These are phyloP conservation scores for Artemia sp. DNA, from an alignment of 2,888 invertebrate species.

Conservation along the genomic window DNA sequence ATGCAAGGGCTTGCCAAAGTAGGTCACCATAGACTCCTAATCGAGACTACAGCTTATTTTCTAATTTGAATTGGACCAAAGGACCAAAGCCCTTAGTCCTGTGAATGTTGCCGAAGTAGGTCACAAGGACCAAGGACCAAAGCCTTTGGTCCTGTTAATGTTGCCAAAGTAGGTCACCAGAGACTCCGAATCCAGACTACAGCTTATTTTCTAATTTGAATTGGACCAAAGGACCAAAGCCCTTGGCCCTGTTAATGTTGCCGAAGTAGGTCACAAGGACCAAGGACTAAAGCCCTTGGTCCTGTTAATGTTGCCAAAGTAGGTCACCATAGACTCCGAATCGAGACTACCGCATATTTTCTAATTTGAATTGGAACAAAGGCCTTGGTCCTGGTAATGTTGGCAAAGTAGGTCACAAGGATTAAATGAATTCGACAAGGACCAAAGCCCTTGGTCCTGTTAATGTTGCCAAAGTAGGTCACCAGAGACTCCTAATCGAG, in stretches of 20 bases:
- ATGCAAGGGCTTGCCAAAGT: not conserved
- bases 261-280: too few relatives aligned
- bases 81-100: too few relatives aligned
- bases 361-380: too few relatives aligned
- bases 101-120: too few relatives aligned
- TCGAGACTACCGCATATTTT: not conserved
- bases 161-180: not conserved
- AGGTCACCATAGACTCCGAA: not conserved
- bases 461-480: not conserved
- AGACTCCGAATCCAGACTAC: not conserved
- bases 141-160: not conserved
- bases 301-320: too few relatives aligned
- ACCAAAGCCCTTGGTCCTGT: not conserved
- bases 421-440: not conserved
- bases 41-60: conserved; percentile 1
- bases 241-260: not conserved
- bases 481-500: not conserved
- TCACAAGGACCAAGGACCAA: not conserved
- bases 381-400: too few relatives aligned
- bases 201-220: not conserved
- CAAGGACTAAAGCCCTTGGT: too few relatives aligned
- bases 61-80: not conserved
- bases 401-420: too few relatives aligned
- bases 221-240: not conserved
- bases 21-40: not conserved